Evolutionary conservation across 2,888 invertebrate genomes (phyloP), one percentile per base, ranked within the genome.

Genomic region (Dicranocentrus wangi): DNA sequence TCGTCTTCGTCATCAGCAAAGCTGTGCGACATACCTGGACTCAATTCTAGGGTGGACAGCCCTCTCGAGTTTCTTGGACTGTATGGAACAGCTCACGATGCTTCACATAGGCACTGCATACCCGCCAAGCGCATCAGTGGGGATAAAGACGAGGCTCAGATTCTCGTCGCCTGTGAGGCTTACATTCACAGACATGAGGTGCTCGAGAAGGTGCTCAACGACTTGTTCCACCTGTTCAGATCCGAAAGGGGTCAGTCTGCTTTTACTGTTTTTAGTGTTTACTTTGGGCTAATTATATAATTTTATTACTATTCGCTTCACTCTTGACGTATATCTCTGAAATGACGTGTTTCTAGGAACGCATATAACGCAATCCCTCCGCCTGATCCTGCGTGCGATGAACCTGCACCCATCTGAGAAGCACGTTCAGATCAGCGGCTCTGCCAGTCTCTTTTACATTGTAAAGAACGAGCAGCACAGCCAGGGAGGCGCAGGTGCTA

Each of bases 391-490:
- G 53, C 93, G 94, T 87, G 95, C 96, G 0, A 97, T 99, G 97
- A 93, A 94, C 86, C 91, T 93, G 87, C 96, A 98, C 90, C 91
- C 94, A 10, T 90, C 91, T 79, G 95, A 97, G 87, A 94, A 94
- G 88, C 94, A 95, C 87, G 95, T 99, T 87, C 98, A 98, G 89
- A 97, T 98, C 87, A 89, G 90, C 27, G 86, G 85, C 0, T 85
- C 97, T 90, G 98, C 98, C 2, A 96, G 96, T 5, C 90, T 98
- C 79, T 98, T 97, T 90, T 98, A 98, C 89, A 95, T 98, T 86
- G 95, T 97, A 1, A 97, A 97, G 89, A 94, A 94, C 53, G 93
- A 93, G 84, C 94, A 95, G 87, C 82, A 83, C 58, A 93, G 93
- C 86, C 91, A 91, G 5, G 91, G 92, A 85, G 91, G 95, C 84